A percentile compares a stretch with the other conserved stretches of the same genome.
These are phyloP conservation scores for Parazoanthus atlanticus DNA, from an alignment of 92 coral and sea anemone species.

Conservation along the genomic window DNA sequence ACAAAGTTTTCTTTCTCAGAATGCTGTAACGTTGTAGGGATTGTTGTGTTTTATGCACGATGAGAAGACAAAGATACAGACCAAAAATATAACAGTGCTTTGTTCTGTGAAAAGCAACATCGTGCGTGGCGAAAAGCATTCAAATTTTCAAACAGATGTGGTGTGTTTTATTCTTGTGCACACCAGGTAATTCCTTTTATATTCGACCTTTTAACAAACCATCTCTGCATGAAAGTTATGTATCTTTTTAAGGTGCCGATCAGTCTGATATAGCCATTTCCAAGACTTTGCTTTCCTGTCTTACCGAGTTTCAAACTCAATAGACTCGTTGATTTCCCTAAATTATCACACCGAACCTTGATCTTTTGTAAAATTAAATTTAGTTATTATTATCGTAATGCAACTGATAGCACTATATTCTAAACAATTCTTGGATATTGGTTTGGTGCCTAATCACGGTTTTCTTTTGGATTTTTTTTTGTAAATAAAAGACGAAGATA, in stretches of 20 bases:
- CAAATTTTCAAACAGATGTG: background rate
- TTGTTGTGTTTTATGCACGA: background rate
- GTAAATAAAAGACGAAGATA: background rate
- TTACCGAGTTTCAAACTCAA: background rate
- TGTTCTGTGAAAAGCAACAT: background rate
- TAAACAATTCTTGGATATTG: background rate
- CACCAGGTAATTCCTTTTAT: background rate
- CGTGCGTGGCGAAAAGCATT: background rate
- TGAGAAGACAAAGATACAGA: background rate
- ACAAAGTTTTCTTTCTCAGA: background rate
- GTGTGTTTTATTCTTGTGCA: background rate
- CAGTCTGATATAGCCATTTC: background rate
- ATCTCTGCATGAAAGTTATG: constrained; percentile 13
- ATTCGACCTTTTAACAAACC: background rate
- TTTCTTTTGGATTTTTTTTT: background rate
- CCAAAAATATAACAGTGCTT: background rate
- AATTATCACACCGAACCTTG: background rate
- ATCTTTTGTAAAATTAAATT: too few species aligned
- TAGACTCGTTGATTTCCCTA: background rate
- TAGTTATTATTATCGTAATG: background rate
- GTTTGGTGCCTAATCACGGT: background rate
- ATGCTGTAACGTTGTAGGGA: background rate
- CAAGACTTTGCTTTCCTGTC: background rate
- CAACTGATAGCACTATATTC: background rate
- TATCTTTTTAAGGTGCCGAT: background rate